phyloP scores from a whole-genome alignment of 1,140 invertebrate genomes.

The Drosophila littoralis region DNA sequence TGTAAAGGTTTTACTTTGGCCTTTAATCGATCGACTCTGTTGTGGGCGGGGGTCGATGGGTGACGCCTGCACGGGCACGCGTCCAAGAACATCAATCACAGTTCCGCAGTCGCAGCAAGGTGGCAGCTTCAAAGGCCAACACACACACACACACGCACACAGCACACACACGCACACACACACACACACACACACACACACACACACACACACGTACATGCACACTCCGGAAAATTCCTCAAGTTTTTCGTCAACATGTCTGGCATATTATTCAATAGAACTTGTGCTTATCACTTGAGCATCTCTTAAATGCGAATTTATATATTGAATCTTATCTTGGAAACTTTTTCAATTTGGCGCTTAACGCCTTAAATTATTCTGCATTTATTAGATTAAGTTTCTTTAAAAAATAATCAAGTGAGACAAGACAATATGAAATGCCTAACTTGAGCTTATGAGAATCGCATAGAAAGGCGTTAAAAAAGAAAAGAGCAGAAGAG shows the following conservation, averaged over 20 bases:
- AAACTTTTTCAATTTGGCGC: constrained; percentile 34
- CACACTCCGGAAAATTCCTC: constrained; percentile 5
- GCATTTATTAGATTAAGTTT: no score
- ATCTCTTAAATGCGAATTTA: constrained; percentile 1
- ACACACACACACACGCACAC: not conserved
- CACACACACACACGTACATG: not conserved
- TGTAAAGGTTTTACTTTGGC: constrained; percentile 40
- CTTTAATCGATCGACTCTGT: constrained; percentile 69
- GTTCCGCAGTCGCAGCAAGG: constrained; percentile 45
- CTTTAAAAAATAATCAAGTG: no score
- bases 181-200: not conserved
- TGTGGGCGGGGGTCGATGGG: not conserved
- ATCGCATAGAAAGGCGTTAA: not conserved
- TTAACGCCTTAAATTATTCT: not conserved
- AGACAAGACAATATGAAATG: not conserved
- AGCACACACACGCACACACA: no score
- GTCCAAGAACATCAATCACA: constrained; percentile 73
- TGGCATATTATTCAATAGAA: constrained; percentile 27
- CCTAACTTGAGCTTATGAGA: not conserved
- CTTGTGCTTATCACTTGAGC: constrained; percentile 30
- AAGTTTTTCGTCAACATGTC: constrained; percentile 26
- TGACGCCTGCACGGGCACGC: constrained; percentile 4
- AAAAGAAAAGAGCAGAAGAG: not conserved
- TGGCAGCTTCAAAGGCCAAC: constrained; percentile 31
- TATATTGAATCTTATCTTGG: constrained; percentile 16